Conservation (phyloP, 2,113 vertebrate genomes). For the Antechinus flavipes region DNA sequence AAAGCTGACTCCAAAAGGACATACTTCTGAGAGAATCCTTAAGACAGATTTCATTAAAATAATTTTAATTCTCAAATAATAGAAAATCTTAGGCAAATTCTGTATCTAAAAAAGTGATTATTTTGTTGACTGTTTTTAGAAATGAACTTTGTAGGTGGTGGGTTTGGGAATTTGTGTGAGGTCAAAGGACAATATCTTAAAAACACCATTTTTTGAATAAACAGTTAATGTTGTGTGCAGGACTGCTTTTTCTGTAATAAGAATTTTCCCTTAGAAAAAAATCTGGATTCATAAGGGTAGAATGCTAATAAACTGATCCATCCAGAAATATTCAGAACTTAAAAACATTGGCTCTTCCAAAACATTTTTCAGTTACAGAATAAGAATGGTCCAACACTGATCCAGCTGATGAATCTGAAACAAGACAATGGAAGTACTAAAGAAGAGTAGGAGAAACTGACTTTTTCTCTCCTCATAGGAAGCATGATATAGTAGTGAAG, state of each 20-base stretch:
- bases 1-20: slow-evolving; percentile 47
- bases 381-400: neutral
- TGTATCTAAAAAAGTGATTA: slow-evolving; percentile 17
- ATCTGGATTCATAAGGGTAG: neutral
- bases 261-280: slow-evolving; percentile 25
- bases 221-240: neutral
- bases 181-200: neutral
- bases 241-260: neutral
- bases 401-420: neutral
- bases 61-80: slow-evolving; percentile 24
- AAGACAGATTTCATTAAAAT: slow-evolving; percentile 31
- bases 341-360: neutral
- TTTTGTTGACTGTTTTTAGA: neutral
- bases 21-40: slow-evolving; percentile 58
- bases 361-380: neutral
- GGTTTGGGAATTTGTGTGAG: neutral
- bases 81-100: slow-evolving; percentile 20
- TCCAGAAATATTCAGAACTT: slow-evolving; percentile 48
- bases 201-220: neutral
- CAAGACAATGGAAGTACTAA: neutral
- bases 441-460: neutral
- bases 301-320: slow-evolving; percentile 19
- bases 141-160: neutral
- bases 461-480: neutral
- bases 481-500: neutral